Base-by-base conservation (phyloP, 2,797 vertebrate species). In the Limnodromus scolopaceus region DNA sequence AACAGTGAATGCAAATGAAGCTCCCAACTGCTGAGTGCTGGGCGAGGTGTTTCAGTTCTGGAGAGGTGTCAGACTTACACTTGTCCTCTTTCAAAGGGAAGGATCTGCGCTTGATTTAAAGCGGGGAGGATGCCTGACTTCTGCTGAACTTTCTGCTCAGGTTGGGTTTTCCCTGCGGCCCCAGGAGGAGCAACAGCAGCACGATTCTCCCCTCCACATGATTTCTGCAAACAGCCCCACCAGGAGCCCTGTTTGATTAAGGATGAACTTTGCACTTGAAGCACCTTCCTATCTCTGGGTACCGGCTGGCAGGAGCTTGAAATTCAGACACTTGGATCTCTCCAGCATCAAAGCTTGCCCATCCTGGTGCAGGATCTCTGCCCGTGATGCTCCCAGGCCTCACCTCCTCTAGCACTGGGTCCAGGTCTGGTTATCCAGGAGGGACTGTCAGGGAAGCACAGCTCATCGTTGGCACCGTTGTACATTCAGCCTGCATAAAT, bases 391-490 rank as follows among this genome's bases (percentile, higher is more conserved):
- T 54, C 65, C 45, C 69, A 65, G 24, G 41, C 12, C 43, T 68
- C 68, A 20, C 27, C 57, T 30, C 39, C 27, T 63, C 55, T 51
- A 77, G 64, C 0, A 0, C 24, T 0, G 0, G 20, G 15, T 30
- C 34, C 0, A 1, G 43, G 22, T 14, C 14, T 11, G 22, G 9
- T 22, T 34, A 72, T 30, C 18, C 8, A 2, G 68, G 54, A 91
- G 11, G 20, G 20, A 51, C 0, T 0, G 3, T 3, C 0, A 0
- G 49, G 39, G 45, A 70, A 75, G 70, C 53, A 41, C 4, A 6
- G 46, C 46, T 65, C 5, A 3, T 27, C 3, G 4, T 11, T 16
- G 19, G 38, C 19, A 39, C 45, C 0, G 0, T 0, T 1, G 5
- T 4, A 61, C 15, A 36, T 36, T 24, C 48, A 38, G 11, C 18